phyloP scores from a whole-genome alignment of 2,888 invertebrate genomes.

The Idaea aversata region DNA sequence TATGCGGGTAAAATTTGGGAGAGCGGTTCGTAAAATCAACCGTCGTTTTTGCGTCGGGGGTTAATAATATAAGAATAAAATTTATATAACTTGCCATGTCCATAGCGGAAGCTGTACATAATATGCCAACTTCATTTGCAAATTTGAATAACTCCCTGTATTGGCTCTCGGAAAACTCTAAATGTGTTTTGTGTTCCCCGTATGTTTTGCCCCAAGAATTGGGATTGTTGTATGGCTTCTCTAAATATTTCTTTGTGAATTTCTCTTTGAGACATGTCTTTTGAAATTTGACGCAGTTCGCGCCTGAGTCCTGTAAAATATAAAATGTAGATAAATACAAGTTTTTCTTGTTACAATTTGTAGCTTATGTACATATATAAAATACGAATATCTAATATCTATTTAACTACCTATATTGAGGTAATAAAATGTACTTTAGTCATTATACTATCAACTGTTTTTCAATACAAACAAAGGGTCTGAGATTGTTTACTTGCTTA shows the following conservation, averaged over 20 bases:
- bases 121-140: slow-evolving; percentile 82
- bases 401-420: not conserved
- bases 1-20: too few species aligned
- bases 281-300: slow-evolving; percentile 92
- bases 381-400: not conserved
- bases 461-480: not conserved
- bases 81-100: slow-evolving; percentile 80
- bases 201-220: slow-evolving; percentile 91
- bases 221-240: slow-evolving; percentile 80
- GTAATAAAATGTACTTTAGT: not conserved
- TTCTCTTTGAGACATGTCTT: slow-evolving; percentile 86
- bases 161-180: slow-evolving; percentile 86
- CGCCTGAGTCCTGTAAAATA: slow-evolving; percentile 83
- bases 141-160: slow-evolving; percentile 83
- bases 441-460: not conserved
- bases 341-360: not conserved
- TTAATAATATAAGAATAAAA: not conserved
- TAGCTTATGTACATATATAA: too few species aligned
- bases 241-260: slow-evolving; percentile 84
- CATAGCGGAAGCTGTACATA: slow-evolving; percentile 91
- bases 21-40: too few species aligned
- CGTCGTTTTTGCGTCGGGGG: not conserved
- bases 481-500: not conserved
- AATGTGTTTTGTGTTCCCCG: slow-evolving; percentile 86
- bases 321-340: slow-evolving; percentile 2